phyloP scores from a whole-genome alignment of 2,113 vertebrate genomes.

The Apodemus sylvaticus region DNA sequence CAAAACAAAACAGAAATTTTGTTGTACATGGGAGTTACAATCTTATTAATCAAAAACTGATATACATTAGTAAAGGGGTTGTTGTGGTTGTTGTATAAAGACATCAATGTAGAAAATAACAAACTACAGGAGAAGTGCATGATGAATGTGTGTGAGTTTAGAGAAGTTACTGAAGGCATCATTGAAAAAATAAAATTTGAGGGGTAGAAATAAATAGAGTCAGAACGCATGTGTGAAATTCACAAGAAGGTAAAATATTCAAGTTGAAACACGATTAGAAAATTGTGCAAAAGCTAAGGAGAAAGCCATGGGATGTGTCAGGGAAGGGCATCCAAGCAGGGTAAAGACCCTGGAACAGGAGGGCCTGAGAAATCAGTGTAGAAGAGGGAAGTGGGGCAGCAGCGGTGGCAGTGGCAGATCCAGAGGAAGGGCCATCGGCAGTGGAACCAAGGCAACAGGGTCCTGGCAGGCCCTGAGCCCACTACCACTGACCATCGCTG shows the following conservation, averaged over 20 bases:
- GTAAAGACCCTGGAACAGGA: not conserved
- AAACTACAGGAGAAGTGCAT: not conserved
- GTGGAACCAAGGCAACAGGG: no score
- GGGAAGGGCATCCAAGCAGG: not conserved
- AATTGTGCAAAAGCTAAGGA: not conserved
- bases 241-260: not conserved
- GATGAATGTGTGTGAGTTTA: not conserved
- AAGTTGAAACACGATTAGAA: not conserved
- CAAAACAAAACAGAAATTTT: not conserved
- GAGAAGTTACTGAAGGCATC: not conserved
- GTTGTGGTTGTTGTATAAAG: not conserved
- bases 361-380: not conserved
- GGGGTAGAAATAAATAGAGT: not conserved
- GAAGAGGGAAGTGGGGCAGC: no score
- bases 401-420: no score
- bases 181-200: not conserved
- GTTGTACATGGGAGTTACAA: not conserved
- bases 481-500: no score
- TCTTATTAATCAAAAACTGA: not conserved
- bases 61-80: not conserved
- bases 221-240: not conserved
- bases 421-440: no score
- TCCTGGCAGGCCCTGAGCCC: no score
- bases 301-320: not conserved
- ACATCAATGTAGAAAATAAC: not conserved